phyloP scores from a whole-genome alignment of 2,113 vertebrate genomes.

The Leptocoma aspasia region DNA sequence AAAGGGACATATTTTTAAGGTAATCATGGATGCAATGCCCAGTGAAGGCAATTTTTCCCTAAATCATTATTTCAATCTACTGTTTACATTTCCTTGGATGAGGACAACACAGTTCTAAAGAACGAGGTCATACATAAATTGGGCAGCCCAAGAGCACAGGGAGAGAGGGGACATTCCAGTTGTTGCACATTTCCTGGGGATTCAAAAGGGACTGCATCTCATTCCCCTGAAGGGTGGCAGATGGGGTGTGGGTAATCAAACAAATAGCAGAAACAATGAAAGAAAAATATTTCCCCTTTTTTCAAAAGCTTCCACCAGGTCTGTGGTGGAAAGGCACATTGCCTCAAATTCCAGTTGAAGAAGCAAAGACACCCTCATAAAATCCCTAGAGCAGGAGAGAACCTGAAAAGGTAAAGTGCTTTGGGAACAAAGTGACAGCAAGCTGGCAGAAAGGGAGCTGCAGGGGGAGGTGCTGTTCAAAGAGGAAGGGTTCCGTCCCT shows the following conservation, averaged over 20 bases:
- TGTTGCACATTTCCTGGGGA: not conserved
- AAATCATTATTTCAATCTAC: not conserved
- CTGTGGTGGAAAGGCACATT: not conserved
- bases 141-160: not conserved
- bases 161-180: not conserved
- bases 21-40: not conserved
- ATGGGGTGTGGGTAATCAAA: fast-evolving
- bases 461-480: not conserved
- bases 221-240: not conserved
- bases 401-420: not conserved
- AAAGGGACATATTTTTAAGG: not conserved
- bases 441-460: not conserved
- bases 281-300: not conserved
- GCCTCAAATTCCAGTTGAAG: not conserved
- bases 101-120: not conserved
- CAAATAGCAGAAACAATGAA: not conserved
- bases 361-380: not conserved
- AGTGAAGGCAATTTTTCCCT: not conserved
- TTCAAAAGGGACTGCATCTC: not conserved
- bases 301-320: not conserved
- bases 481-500: not conserved
- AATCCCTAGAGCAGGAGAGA: not conserved
- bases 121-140: not conserved
- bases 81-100: not conserved
- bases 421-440: not conserved